Evolutionary conservation across 2,797 vertebrate species (phyloP).

Genomic region (Characodon lateralis): DNA sequence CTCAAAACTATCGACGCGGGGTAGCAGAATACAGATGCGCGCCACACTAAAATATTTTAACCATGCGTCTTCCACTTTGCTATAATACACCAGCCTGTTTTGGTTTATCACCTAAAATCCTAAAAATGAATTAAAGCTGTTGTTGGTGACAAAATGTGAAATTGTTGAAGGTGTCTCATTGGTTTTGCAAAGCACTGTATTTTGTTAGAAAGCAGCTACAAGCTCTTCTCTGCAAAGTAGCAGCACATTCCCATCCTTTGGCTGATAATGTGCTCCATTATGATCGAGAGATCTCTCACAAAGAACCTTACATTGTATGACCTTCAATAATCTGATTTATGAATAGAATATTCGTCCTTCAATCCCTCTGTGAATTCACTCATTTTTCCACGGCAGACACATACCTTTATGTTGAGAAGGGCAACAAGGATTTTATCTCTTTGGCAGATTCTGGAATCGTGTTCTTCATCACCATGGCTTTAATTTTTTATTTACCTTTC

Average conservation of each 20-base stretch:
- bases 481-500: background rate
- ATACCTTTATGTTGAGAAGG: constrained; percentile 27
- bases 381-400: background rate
- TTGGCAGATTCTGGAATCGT: constrained; percentile 9
- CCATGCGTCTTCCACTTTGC: background rate
- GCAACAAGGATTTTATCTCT: constrained; percentile 37
- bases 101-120: background rate
- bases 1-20: no score
- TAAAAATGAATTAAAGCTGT: background rate
- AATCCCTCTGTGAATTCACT: constrained; percentile 31
- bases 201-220: constrained; percentile 4
- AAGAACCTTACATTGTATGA: constrained; percentile 19
- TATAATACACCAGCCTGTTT: background rate
- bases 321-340: constrained; percentile 34
- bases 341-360: constrained; percentile 45
- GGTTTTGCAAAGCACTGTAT: background rate
- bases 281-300: constrained; percentile 3
- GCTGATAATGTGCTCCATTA: constrained; percentile 8
- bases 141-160: background rate
- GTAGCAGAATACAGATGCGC: background rate
- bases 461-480: constrained; percentile 33
- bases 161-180: background rate
- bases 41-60: background rate
- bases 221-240: background rate
- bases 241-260: constrained; percentile 2